phyloP scores from a whole-genome alignment of 1,140 invertebrate species.

The Lycorma delicatula region DNA sequence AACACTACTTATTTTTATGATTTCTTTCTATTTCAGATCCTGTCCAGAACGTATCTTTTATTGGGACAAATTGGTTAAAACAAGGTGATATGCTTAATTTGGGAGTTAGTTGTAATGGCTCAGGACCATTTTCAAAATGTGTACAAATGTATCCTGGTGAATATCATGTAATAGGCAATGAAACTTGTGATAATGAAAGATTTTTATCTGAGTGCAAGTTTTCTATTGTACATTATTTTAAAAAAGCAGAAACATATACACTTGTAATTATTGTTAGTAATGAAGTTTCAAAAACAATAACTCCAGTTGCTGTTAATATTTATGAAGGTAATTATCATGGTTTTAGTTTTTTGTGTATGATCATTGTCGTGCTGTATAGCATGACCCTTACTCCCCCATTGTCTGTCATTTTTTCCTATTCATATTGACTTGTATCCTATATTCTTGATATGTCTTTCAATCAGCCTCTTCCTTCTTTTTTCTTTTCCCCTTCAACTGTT shows the following conservation, averaged over 20 bases:
- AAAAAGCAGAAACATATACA: slow-evolving; percentile 44
- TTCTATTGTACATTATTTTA: slow-evolving; percentile 10
- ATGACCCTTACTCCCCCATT: no score
- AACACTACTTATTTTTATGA: neutral
- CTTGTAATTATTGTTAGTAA: slow-evolving; percentile 65
- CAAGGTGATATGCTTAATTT: slow-evolving; percentile 65
- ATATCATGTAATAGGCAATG: slow-evolving; percentile 70
- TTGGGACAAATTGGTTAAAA: slow-evolving; percentile 68
- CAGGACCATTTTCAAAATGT: slow-evolving; percentile 58
- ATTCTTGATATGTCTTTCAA: no score
- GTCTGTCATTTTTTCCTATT: no score
- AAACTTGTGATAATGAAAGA: slow-evolving; percentile 46
- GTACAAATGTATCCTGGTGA: slow-evolving; percentile 49
- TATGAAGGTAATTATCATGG: slow-evolving; percentile 75
- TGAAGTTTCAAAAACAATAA: slow-evolving; percentile 55
- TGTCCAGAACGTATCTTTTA: slow-evolving; percentile 52
- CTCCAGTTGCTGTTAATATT: slow-evolving; percentile 62
- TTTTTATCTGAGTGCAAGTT: slow-evolving; percentile 13
- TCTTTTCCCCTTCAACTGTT: no score
- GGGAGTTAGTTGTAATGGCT: slow-evolving; percentile 52
- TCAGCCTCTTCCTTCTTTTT: no score
- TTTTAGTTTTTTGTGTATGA: no score
- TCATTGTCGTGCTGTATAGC: no score
- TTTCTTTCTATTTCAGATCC: slow-evolving; percentile 47
- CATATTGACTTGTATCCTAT: no score